Conservation (phyloP, 2,113 vertebrate genomes). For the Meriones unguiculatus region DNA sequence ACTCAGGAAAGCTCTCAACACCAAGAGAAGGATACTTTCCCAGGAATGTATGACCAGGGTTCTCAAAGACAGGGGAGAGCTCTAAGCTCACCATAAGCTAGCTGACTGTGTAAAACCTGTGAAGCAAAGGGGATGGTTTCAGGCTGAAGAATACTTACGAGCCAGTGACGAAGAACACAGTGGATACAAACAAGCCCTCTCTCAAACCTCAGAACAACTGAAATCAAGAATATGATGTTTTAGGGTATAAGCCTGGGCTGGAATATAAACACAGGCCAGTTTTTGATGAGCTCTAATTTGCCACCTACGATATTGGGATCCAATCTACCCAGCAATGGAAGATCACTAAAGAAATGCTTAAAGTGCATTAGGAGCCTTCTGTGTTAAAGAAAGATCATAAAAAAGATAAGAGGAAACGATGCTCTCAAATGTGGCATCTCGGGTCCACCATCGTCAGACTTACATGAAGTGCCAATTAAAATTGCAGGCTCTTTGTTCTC, state of each 20-base stretch:
- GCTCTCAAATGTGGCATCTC: neutral
- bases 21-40: neutral
- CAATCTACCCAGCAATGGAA: neutral
- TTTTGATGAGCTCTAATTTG: neutral
- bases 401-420: neutral
- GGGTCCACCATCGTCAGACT: neutral
- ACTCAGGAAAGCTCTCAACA: neutral
- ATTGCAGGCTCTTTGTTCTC: neutral
- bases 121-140: neutral
- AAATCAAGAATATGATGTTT: neutral
- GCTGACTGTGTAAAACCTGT: neutral
- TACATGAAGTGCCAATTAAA: neutral
- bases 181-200: neutral
- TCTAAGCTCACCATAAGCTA: neutral
- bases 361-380: neutral
- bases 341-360: neutral
- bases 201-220: neutral
- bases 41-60: neutral
- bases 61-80: neutral
- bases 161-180: neutral
- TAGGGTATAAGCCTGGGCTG: neutral
- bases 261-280: neutral
- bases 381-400: neutral
- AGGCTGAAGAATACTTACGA: neutral
- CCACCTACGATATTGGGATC: neutral